Percentiles rank a stretch among this genome's conserved stretches.
Evolutionary conservation across 2,113 vertebrate species (phyloP).

Genomic region (Eubucco bourcierii): DNA sequence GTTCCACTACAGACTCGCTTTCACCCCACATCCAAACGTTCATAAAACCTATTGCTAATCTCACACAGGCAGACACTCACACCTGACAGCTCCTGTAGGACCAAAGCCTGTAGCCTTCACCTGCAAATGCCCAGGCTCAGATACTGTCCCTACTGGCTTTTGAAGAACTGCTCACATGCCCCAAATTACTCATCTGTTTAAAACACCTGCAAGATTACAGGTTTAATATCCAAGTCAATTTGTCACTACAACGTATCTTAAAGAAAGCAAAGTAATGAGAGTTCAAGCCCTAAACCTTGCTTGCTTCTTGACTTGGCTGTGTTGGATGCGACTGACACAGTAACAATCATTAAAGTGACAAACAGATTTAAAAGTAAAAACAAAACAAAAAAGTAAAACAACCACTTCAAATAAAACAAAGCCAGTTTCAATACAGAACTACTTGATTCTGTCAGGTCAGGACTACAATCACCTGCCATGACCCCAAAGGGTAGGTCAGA

Average conservation of each 20-base stretch:
- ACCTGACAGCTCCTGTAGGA: rapidly evolving
- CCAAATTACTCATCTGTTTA: not conserved
- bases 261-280: not conserved
- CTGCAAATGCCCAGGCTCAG: not conserved
- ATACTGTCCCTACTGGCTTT: not conserved
- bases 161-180: not conserved
- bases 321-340: not conserved
- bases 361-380: not conserved
- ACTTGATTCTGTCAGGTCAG: not conserved
- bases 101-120: not conserved
- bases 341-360: not conserved
- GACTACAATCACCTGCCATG: too few relatives aligned
- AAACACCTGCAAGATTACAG: not conserved
- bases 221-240: not conserved
- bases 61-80: rapidly evolving
- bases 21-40: not conserved
- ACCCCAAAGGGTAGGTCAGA: too few relatives aligned
- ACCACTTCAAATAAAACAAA: not conserved
- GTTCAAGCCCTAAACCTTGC: not conserved
- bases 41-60: not conserved
- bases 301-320: not conserved
- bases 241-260: not conserved
- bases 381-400: not conserved
- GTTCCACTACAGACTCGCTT: not conserved
- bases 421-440: not conserved